Evolutionary conservation across 2,113 vertebrate species (phyloP), one percentile per base, ranked within the genome.

Genomic region (Entomyzon cyanotis): DNA sequence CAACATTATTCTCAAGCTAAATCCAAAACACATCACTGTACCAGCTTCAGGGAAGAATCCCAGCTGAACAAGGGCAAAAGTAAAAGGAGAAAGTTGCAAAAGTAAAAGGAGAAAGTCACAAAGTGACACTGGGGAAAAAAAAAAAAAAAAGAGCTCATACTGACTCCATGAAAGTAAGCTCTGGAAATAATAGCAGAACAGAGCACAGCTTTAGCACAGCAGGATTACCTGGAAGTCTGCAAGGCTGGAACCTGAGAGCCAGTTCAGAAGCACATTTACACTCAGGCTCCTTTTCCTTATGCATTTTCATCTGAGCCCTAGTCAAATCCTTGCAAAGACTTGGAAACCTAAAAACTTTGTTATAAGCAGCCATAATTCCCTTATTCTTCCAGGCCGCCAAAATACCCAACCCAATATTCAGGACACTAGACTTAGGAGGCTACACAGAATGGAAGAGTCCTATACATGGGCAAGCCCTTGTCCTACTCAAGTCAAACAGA

Each of bases 361-460:
- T n/a, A 59, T 39, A 70, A 82, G 11, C 12, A 53, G 2, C 2
- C 6, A 10, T 39, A 87, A 60, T 60, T 62, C 41, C 20, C 9
- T 60, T 73, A 39, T 44, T 21, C 6, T 64, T 22, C 3, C 9
- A 13, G 4, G 2, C 1, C 5, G 5, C 24, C 8, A 19, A 42
- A 64, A 60, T 15, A 31, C 2, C 0, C 1, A 24, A 53, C 5
- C 3, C 10, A 16, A 65, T 81, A 52, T 7, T 77, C 28, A 28
- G 6, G 14, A n/a, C 17, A 44, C 8, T 27, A 50, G 11, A 47
- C 21, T 44, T 2, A 1, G 8, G 16, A 37, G 18, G 7, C 6
- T 35, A 15, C 10, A 30, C 21, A n/a, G 83, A 74, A 89, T 22
- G 7, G 44, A 79, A 44, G 6, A 60, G 4, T 44, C 15, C 17